Evolutionary conservation across 1,140 invertebrate genomes (phyloP).

Genomic region (Temnothorax longispinosus): DNA sequence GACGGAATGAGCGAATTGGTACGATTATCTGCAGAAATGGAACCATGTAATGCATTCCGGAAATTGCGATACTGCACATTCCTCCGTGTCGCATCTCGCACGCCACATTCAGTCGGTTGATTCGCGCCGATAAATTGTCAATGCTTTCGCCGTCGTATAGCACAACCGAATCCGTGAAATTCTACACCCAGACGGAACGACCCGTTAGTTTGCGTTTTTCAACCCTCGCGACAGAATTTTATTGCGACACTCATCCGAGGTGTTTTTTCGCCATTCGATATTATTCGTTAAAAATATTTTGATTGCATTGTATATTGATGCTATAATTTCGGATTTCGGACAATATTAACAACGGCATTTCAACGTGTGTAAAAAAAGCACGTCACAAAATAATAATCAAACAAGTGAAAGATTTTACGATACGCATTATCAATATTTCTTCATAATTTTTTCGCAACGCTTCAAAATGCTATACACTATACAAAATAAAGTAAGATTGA

Average conservation of each 20-base stretch:
- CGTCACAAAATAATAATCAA: background rate
- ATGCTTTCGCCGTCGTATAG: constrained; percentile 30
- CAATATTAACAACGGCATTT: background rate
- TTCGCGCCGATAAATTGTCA: constrained; percentile 71
- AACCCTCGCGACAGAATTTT: constrained; percentile 16
- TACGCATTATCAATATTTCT: background rate
- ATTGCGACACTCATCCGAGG: constrained; percentile 6
- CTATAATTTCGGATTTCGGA: background rate
- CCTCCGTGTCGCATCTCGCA: constrained; percentile 62
- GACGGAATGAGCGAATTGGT: constrained; percentile 61
- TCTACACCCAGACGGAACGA: constrained; percentile 51
- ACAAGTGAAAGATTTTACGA: background rate
- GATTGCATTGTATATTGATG: background rate
- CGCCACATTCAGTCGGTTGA: constrained; percentile 60
- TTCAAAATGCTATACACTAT: background rate
- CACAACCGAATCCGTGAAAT: constrained; percentile 65
- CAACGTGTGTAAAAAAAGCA: background rate
- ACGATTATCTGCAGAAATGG: constrained; percentile 66
- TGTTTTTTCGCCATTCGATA: background rate
- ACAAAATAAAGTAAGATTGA: too few species aligned
- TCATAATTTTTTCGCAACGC: background rate
- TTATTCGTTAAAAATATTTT: constrained; percentile 38
- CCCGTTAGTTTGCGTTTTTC: constrained; percentile 41
- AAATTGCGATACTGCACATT: constrained; percentile 67
- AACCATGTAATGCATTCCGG: constrained; percentile 74